Conservation (phyloP, 1,140 invertebrate genomes). For the Nasonia giraulti region DNA sequence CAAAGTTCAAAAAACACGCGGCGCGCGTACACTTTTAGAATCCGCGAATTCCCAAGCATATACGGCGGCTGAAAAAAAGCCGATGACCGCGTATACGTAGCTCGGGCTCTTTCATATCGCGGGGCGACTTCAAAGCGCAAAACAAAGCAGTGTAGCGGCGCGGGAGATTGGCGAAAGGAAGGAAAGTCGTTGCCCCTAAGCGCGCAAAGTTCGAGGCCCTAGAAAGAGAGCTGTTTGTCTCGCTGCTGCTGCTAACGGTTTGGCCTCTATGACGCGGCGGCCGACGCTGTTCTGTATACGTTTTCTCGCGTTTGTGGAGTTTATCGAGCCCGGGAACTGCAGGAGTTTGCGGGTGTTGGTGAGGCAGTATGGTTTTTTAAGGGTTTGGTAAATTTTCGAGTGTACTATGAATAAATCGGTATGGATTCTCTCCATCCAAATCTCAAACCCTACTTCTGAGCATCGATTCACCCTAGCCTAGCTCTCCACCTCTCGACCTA, state of each 20-base stretch:
- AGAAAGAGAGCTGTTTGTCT: slow-evolving; percentile 35
- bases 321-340: not conserved
- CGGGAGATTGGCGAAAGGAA: slow-evolving; percentile 22
- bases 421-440: too few relatives aligned
- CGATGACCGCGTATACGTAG: not conserved
- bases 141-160: slow-evolving; percentile 12
- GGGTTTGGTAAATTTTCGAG: too few relatives aligned
- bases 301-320: not conserved
- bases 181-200: slow-evolving; percentile 43
- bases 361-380: too few relatives aligned
- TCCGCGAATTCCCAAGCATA: not conserved
- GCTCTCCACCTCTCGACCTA: too few relatives aligned
- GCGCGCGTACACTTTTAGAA: not conserved
- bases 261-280: not conserved
- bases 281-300: not conserved
- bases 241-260: slow-evolving; percentile 22
- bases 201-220: slow-evolving; percentile 48
- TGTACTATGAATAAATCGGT: too few relatives aligned
- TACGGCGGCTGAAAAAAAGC: not conserved
- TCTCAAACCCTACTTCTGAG: too few relatives aligned
- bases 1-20: not conserved
- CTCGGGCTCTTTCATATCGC: not conserved
- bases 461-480: too few relatives aligned
- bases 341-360: too few relatives aligned
- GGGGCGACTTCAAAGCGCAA: not conserved